A percentile compares a stretch with the other conserved stretches of the same genome.
These are phyloP conservation scores for Spilarctia lutea DNA, from an alignment of 2,888 invertebrate species.

Conservation along the genomic window DNA sequence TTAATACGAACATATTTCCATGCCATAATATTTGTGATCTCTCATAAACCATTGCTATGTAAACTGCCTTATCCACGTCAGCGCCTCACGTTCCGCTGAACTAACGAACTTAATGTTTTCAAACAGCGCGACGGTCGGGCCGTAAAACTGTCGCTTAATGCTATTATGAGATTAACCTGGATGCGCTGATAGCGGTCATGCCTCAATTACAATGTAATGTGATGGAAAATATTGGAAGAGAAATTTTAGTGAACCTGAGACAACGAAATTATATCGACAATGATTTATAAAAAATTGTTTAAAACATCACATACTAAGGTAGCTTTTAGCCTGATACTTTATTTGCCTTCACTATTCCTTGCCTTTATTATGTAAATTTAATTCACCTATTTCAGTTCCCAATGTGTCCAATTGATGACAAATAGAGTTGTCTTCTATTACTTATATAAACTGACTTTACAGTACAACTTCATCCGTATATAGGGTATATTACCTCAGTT, in stretches of 20 bases:
- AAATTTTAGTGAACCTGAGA: not conserved
- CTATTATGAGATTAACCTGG: constrained; percentile 31
- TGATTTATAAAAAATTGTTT: too few relatives aligned
- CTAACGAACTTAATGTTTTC: constrained; percentile 28
- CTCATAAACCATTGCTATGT: not conserved
- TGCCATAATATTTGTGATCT: not conserved
- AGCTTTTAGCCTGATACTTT: too few relatives aligned
- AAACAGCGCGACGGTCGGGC: constrained; percentile 21
- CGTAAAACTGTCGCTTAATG: constrained; percentile 29
- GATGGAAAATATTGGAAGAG: not conserved
- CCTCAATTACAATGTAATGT: constrained; percentile 17
- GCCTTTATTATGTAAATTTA: too few relatives aligned
- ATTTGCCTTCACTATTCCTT: too few relatives aligned
- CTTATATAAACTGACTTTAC: too few relatives aligned
- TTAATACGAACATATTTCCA: not conserved
- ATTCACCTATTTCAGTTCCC: too few relatives aligned
- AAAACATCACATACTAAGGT: too few relatives aligned
- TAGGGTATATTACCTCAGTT: not conserved
- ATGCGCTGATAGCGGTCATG: constrained; percentile 12
- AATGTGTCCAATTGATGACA: too few relatives aligned
- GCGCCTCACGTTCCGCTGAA: constrained; percentile 20
- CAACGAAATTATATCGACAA: not conserved
- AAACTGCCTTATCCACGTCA: constrained; percentile 30
- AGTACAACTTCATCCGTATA: too few relatives aligned
- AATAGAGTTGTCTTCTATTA: too few relatives aligned